A percentile compares a stretch with the other conserved stretches of the same genome.
These are phyloP conservation scores for Luperina testacea DNA, from an alignment of 2,888 invertebrate genomes.

Conservation along the genomic window DNA sequence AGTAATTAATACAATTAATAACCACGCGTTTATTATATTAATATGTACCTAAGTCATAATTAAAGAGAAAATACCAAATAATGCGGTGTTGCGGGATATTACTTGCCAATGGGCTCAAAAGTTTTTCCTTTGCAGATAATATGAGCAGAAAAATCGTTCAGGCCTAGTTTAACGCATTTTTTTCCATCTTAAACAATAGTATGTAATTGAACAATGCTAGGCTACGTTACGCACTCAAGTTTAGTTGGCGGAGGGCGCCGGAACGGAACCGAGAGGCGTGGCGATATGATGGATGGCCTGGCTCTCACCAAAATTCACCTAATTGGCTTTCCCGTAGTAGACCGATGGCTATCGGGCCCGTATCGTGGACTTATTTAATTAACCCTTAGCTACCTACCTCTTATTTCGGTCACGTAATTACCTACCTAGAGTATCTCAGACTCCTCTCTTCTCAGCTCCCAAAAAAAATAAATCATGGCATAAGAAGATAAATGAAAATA, in stretches of 20 bases:
- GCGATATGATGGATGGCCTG: constrained; percentile 83
- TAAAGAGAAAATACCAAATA: not conserved
- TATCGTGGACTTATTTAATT: constrained; percentile 66
- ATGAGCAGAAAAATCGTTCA: not conserved
- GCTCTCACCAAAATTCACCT: constrained; percentile 84
- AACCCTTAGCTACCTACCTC: no score
- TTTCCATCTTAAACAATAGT: constrained; percentile 42
- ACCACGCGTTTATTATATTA: not conserved
- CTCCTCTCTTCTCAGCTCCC: no score
- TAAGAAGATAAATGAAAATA: no score
- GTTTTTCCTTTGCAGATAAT: constrained; percentile 1
- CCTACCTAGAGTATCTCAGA: no score
- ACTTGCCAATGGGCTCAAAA: not conserved
- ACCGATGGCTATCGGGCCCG: constrained; percentile 75
- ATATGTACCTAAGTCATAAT: not conserved
- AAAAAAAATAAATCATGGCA: no score
- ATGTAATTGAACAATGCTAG: constrained; percentile 64
- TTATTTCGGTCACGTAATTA: no score
- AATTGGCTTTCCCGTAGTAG: constrained; percentile 85
- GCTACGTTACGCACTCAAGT: constrained; percentile 65
- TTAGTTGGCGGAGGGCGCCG: constrained; percentile 71
- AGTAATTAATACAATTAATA: not conserved
- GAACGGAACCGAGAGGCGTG: constrained; percentile 82
- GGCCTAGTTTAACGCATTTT: constrained; percentile 23
- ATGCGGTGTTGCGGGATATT: not conserved